Evolutionary conservation across 1,140 invertebrate species (phyloP), one percentile per base, ranked within the genome.

Genomic region (Himalopsyche phryganea): DNA sequence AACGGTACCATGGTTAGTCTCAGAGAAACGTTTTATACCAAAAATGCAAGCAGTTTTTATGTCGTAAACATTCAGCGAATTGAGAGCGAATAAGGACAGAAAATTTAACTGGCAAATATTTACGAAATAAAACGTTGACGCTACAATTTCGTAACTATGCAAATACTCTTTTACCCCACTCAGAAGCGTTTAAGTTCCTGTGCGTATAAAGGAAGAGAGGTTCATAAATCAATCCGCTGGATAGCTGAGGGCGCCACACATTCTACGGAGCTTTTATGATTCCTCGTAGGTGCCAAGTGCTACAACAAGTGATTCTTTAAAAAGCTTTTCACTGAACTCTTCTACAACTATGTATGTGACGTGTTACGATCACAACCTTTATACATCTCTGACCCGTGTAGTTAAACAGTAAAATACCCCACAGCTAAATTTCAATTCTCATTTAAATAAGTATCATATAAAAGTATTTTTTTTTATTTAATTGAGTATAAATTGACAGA

Each of bases 221-320:
- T 14, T 15, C 47, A 44, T 57, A 44, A 57, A 57, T 57, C 54
- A 57, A 49, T 49, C 54, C 53, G 13, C 11, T 11, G 15, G 32
- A 55, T 45, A 40, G 38, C 14, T 32, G 47, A 35, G 36, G 54
- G 54, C 54, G 54, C 54, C 54, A 45, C 54, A 57, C 23, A 57
- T 57, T 23, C 46, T 57, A 17, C 18, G 6, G 9, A 35, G 47
- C 33, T 33, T 50, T 19, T 40, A 36, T 42, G 46, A 35, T 23
- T 23, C 10, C 46, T 4, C 19, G 46, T 45, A 32, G 46, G 46
- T 42, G 47, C 38, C 54, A 33, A 33, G 36, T 57, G 36, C n/a
- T 17, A 33, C 38, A 41, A 41, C 10, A 28, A 42, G 18, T 35
- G 38, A 23, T 57, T 35, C 28, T 50, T 57, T 57, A 35, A 41